Percentiles rank a stretch among this genome's conserved stretches.
phyloP scores from a whole-genome alignment of 92 coral and sea anemone genomes.

The Parazoanthus swiftii region DNA sequence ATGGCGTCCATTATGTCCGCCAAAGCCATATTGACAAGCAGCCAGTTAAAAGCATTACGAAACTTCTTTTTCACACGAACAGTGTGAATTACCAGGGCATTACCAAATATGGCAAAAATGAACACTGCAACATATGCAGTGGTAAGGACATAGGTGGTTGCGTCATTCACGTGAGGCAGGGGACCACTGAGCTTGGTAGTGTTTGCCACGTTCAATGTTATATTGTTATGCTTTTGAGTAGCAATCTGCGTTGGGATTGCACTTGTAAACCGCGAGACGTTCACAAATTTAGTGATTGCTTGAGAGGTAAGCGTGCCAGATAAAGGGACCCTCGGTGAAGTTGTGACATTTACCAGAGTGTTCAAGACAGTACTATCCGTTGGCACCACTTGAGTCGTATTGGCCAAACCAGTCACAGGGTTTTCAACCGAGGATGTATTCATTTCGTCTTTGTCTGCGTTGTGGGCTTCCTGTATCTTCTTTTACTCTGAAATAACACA shows the following conservation, averaged over 20 bases:
- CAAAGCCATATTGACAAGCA: constrained; percentile 37
- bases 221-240: not conserved
- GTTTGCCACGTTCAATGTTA: not conserved
- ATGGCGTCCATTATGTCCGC: constrained; percentile 39
- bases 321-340: too few species aligned
- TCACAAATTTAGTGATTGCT: not conserved
- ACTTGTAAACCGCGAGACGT: not conserved
- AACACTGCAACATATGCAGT: constrained; percentile 16
- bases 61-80: constrained; percentile 4
- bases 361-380: too few species aligned
- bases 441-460: too few species aligned
- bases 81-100: constrained; percentile 20
- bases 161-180: not conserved
- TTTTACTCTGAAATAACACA: too few species aligned
- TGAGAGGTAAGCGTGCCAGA: not conserved
- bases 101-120: constrained; percentile 26
- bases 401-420: too few species aligned
- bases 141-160: not conserved
- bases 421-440: too few species aligned
- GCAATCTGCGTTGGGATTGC: not conserved
- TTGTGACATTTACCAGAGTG: too few species aligned
- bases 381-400: too few species aligned
- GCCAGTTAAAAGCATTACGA: constrained; percentile 30
- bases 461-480: too few species aligned
- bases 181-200: not conserved